These are phyloP conservation scores for Campylomormyrus tamandua DNA, from an alignment of 2,113 vertebrate genomes.

Conservation along the genomic window DNA sequence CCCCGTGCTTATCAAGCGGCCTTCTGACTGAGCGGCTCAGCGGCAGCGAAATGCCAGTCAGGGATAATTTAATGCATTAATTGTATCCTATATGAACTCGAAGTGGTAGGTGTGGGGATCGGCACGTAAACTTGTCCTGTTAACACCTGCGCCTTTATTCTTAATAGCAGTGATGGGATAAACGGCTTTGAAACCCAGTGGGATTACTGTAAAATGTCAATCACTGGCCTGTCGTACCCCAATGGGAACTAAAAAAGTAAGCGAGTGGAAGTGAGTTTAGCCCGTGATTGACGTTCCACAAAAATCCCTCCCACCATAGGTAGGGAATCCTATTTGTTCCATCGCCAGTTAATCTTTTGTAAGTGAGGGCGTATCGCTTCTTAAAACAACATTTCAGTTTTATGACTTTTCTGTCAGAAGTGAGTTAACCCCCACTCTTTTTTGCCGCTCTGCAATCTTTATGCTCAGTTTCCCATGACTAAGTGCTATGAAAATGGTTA, in stretches of 20 bases:
- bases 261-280: neutral
- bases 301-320: neutral
- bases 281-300: neutral
- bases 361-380: neutral
- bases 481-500: slow-evolving; percentile 6
- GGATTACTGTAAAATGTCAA: neutral
- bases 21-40: neutral
- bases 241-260: neutral
- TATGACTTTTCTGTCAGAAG: slow-evolving; percentile 4
- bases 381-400: neutral
- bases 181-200: slow-evolving; percentile 1
- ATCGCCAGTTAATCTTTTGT: neutral
- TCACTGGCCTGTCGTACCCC: neutral
- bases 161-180: neutral
- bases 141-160: neutral
- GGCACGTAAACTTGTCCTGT: neutral
- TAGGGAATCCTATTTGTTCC: neutral
- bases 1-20: neutral
- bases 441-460: neutral
- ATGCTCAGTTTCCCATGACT: neutral
- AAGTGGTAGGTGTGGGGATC: neutral
- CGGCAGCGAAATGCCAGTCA: neutral
- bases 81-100: neutral
- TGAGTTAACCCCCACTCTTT: neutral
- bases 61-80: neutral